Percentiles rank a stretch among this genome's conserved stretches.
Conservation (phyloP, 1,140 invertebrate genomes). For the Manduca sexta region DNA sequence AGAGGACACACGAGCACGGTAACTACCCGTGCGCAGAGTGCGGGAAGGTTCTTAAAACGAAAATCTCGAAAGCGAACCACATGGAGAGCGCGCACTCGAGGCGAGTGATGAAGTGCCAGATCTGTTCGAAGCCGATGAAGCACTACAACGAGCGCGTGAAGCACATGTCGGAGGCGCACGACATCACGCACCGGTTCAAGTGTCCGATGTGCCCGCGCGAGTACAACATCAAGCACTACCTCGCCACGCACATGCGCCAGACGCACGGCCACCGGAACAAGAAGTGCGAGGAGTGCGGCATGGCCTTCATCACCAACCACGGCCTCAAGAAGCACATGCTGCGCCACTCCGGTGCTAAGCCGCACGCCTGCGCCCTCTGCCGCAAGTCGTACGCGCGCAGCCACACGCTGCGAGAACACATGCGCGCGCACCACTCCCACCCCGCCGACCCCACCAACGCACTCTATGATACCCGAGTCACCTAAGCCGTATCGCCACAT, state of each 20-base stretch:
- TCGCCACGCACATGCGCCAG: constrained; percentile 56
- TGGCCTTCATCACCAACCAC: constrained; percentile 60
- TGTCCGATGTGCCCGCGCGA: constrained; percentile 45
- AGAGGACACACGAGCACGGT: constrained; percentile 47
- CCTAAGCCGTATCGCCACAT: too few species aligned
- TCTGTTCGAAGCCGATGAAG: constrained; percentile 59
- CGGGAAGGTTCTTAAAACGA: constrained; percentile 53
- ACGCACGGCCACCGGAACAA: constrained; percentile 59
- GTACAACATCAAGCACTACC: constrained; percentile 60
- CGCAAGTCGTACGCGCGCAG: constrained; percentile 45
- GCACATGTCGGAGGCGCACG: constrained; percentile 57
- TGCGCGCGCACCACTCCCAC: constrained; percentile 39
- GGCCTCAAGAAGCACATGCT: constrained; percentile 59
- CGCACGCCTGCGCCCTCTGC: constrained; percentile 40
- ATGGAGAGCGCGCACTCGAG: constrained; percentile 57
- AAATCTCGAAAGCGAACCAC: constrained; percentile 49
- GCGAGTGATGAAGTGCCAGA: constrained; percentile 51
- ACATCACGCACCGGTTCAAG: constrained; percentile 54
- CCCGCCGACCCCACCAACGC: too few species aligned
- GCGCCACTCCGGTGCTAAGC: constrained; percentile 44
- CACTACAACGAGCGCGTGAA: constrained; percentile 60
- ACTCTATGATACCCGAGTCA: too few species aligned
- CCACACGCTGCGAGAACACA: constrained; percentile 49
- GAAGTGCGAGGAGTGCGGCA: constrained; percentile 49
- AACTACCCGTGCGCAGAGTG: constrained; percentile 44